Base-by-base conservation (phyloP, 2,113 vertebrate genomes). In the Globicephala melas region DNA sequence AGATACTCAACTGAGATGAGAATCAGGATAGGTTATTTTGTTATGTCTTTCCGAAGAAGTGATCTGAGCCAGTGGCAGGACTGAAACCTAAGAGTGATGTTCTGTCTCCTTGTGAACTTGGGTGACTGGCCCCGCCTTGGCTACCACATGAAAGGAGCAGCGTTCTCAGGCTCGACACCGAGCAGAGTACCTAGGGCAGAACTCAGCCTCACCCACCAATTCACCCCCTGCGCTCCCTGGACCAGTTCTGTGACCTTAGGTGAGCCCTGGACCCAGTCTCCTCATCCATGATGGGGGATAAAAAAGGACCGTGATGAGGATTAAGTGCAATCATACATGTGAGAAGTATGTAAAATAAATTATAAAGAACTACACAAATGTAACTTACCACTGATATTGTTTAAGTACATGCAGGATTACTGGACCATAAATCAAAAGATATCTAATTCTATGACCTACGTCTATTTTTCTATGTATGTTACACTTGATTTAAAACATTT, bases 131-230 rank as follows among this genome's bases (percentile, higher is more conserved):
- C 10, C 31, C 15, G 38, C 13, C 12, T 10, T 62, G 65, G 62
- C 53, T 4, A 38, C 70, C 38, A 55, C 7, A 8, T 11, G 47
- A 65, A 71, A 47, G 76, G 5, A 23, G 9, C 17, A 63, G 36
- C 0, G 13, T 68, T 58, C 74, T 80, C 65, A 76, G 41, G 50
- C 47, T n/a, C 8, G 0, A 26, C 47, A 5, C 1, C 11, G 50
- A 68, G 50, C 0, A 0, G 0, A 23, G 21, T 11, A 6, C 28
- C n/a, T 20, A 31, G 10, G 2, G n/a, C 0, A 4, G 63, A 7
- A 3, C 20, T n/a, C 41, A 21, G 47, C 47, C 26, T 60, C 50
- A 2, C 36, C 36, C 8, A 50, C 36, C 38, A 8, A 23, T 6
- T 0, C 9, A 31, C 33, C 0, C 6, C 33, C 83, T 31, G 26